Percentiles rank a stretch among this genome's conserved stretches.
Evolutionary conservation across 1,140 invertebrate species (phyloP).

Genomic region (Geopemphigus sp.): DNA sequence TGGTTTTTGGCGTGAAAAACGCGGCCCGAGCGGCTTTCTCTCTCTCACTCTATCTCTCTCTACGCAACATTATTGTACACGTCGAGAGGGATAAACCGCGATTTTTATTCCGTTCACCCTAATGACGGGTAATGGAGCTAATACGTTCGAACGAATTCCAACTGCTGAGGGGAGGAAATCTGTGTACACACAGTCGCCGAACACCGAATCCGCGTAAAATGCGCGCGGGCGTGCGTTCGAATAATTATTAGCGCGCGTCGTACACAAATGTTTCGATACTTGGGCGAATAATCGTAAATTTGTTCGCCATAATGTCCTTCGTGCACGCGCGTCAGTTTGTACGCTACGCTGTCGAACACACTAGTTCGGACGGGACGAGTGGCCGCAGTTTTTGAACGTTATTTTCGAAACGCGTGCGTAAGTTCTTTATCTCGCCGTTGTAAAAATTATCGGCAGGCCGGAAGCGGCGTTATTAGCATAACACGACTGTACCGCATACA

Average conservation of each 20-base stretch:
- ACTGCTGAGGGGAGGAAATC: background rate
- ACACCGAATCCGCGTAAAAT: background rate
- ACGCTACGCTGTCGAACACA: too few species aligned
- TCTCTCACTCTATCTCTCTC: too few species aligned
- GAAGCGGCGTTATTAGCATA: conserved; percentile 25
- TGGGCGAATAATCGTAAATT: too few species aligned
- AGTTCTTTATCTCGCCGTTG: background rate
- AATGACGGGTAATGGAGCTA: conserved; percentile 37
- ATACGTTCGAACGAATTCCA: conserved; percentile 30
- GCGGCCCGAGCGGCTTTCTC: too few species aligned
- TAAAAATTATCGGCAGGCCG: conserved; percentile 27
- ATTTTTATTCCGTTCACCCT: conserved; percentile 29
- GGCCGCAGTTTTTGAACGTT: background rate
- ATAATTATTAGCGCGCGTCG: too few species aligned
- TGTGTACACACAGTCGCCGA: background rate
- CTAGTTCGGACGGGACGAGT: too few species aligned
- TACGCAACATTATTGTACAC: too few species aligned
- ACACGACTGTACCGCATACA: background rate
- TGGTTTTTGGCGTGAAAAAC: conserved; percentile 45
- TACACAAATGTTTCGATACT: too few species aligned
- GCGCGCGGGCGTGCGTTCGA: background rate
- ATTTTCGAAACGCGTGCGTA: background rate
- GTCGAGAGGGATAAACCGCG: conserved; percentile 26
- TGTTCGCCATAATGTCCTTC: too few species aligned
- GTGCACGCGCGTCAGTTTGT: too few species aligned